phyloP scores from a whole-genome alignment of 1,140 invertebrate genomes.

The Scaptodrosophila lebanonensis region DNA sequence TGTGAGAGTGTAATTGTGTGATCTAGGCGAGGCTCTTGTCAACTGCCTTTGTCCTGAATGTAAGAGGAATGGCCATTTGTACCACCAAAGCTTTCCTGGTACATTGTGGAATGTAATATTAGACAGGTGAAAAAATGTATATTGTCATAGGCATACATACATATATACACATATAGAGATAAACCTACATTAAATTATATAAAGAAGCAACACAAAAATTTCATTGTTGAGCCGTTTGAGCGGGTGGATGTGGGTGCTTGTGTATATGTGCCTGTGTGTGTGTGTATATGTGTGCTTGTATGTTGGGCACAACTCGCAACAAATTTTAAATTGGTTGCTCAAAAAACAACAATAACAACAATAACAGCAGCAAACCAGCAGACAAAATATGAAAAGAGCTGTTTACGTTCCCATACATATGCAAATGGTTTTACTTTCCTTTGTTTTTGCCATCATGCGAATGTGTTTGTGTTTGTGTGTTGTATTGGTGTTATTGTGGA shows the following conservation, averaged over 20 bases:
- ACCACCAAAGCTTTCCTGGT: too few relatives aligned
- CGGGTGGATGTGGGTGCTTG: not conserved
- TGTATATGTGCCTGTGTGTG: not conserved
- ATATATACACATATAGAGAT: conserved; percentile 37
- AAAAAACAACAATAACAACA: conserved; percentile 49
- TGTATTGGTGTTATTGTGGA: conserved; percentile 73
- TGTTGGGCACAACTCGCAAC: conserved; percentile 62
- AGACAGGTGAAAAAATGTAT: conserved; percentile 58
- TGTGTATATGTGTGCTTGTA: conserved; percentile 44
- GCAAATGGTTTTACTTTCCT: conserved; percentile 72
- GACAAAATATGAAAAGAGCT: conserved; percentile 50
- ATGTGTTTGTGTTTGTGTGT: conserved; percentile 12
- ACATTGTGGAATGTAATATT: conserved; percentile 15
- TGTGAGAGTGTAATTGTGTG: too few relatives aligned
- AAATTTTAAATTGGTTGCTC: conserved; percentile 72
- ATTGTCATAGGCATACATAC: conserved; percentile 36
- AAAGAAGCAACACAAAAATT: conserved; percentile 4
- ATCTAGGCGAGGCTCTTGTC: not conserved
- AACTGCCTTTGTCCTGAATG: not conserved
- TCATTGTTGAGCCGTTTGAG: conserved; percentile 27
- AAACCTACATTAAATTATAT: not conserved
- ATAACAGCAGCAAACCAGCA: conserved; percentile 44
- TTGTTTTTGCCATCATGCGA: conserved; percentile 40
- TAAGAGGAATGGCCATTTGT: too few relatives aligned
- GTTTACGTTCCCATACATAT: conserved; percentile 67